Base-by-base conservation (phyloP, 2,797 vertebrate species). In the Sphenopsis melanotis region DNA sequence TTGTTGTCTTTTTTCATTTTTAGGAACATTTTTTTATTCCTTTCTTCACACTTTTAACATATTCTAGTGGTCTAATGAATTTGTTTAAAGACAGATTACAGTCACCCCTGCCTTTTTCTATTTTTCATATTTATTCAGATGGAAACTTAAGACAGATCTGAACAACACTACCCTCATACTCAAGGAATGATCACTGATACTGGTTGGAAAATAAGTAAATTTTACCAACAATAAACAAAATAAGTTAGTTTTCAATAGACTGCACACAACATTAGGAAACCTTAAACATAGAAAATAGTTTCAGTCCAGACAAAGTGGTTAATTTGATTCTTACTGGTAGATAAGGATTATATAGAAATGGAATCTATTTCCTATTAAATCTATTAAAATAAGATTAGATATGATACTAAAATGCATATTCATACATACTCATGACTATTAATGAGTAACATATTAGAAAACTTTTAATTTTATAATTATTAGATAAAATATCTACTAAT, bases 51-150 rank as follows among this genome's bases (percentile, higher is more conserved):
- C 10, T 80, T 83, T 27, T 20, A 63, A 22, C 12, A 18, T 15
- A 17, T 57, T 9, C 14, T 65, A 6, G n/a, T 49, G 3, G 22
- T 27, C 7, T 52, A 3, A 29, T 42, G 36, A 36, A 41, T 59
- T 65, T 1, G 2, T 27, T 46, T 70, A 61, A 65, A 50, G 24
- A 23, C 2, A 69, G 10, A 22, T 77, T 68, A 17, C 3, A 72
- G 32, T 37, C 3, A 36, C 3, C 5, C 0, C 3, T 60, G 10
- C 1, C 5, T 29, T 70, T 24, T 66, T 36, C 36, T 44, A 3
- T 75, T 78, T 76, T 69, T 14, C 1, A 1, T 41, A 37, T 69
- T 76, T 79, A 83, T 63, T 77, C 26, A 42, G 17, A 14, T 59
- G 4, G 50, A 93, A 81, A 52, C 10, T 46, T 63, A 36, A 9